phyloP scores from a whole-genome alignment of 1,140 invertebrate genomes.

The Apis laboriosa region DNA sequence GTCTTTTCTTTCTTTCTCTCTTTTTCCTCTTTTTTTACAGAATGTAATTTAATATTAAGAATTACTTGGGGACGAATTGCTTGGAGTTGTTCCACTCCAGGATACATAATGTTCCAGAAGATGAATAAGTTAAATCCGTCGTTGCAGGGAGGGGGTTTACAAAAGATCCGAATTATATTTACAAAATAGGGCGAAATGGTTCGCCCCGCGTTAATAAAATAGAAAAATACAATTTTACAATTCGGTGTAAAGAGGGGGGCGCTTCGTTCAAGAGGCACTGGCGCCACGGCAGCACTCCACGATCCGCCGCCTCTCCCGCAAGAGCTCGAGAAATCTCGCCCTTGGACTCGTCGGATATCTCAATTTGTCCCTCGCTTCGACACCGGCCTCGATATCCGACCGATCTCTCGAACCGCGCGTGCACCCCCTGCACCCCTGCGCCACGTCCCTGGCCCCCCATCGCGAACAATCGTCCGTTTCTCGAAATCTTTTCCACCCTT shows the following conservation, averaged over 20 bases:
- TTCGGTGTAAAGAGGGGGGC: background rate
- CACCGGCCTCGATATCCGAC: slow-evolving; percentile 16
- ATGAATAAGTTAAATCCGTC: too few species aligned
- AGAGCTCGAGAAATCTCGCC: slow-evolving; percentile 70
- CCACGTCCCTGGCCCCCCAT: background rate
- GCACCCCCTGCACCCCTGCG: background rate
- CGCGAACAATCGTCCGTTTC: slow-evolving; percentile 19
- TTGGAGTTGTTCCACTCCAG: too few species aligned
- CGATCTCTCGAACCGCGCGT: slow-evolving; percentile 12
- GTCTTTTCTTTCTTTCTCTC: too few species aligned
- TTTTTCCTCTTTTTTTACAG: too few species aligned
- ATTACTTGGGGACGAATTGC: too few species aligned
- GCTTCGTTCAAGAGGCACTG: slow-evolving; percentile 54
- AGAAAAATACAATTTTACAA: slow-evolving; percentile 42
- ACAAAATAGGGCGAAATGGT: background rate
- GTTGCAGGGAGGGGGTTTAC: slow-evolving; percentile 1
- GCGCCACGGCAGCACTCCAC: slow-evolving; percentile 68
- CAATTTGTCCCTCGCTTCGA: slow-evolving; percentile 58
- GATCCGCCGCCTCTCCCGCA: slow-evolving; percentile 72
- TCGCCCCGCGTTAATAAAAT: background rate
- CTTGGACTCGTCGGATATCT: slow-evolving; percentile 70
- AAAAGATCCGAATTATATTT: slow-evolving; percentile 31
- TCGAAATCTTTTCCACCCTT: background rate
- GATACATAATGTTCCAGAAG: too few species aligned
- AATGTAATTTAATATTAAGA: too few species aligned